These are phyloP conservation scores for Cistogaster globosa DNA, from an alignment of 2,888 invertebrate species.

Conservation along the genomic window DNA sequence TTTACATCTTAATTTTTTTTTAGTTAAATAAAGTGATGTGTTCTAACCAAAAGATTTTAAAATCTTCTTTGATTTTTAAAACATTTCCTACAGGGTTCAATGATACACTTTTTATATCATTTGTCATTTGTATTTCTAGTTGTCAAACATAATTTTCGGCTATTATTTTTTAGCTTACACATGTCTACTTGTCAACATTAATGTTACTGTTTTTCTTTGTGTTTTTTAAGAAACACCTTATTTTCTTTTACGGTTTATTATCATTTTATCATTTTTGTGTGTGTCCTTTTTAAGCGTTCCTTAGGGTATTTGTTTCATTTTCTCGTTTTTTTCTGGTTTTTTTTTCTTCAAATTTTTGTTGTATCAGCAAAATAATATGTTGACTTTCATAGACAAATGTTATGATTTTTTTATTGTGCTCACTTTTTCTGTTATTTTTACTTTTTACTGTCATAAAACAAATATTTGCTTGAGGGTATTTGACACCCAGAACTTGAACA, in stretches of 20 bases:
- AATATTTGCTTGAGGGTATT: constrained; percentile 59
- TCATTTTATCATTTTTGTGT: neutral
- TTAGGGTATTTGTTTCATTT: constrained; percentile 37
- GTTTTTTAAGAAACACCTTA: neutral
- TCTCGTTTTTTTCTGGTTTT: neutral
- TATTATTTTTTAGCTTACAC: too few relatives aligned
- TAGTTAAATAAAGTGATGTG: too few relatives aligned
- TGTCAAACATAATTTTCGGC: too few relatives aligned
- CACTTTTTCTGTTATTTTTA: constrained; percentile 30
- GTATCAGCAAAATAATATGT: constrained; percentile 58
- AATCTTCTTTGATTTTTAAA: too few relatives aligned
- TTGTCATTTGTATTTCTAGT: too few relatives aligned
- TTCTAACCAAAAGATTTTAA: too few relatives aligned
- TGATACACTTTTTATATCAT: too few relatives aligned
- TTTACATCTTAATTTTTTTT: too few relatives aligned
- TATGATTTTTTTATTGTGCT: constrained; percentile 34
- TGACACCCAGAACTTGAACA: constrained; percentile 21
- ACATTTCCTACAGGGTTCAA: too few relatives aligned
- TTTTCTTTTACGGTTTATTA: neutral
- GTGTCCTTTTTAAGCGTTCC: constrained; percentile 47
- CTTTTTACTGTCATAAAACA: constrained; percentile 40
- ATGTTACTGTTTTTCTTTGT: neutral
- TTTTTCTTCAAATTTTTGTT: neutral
- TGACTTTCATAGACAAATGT: constrained; percentile 50
- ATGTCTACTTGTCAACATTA: too few relatives aligned